phyloP scores from a whole-genome alignment of 1,140 invertebrate genomes.

The Pomacea maculata region DNA sequence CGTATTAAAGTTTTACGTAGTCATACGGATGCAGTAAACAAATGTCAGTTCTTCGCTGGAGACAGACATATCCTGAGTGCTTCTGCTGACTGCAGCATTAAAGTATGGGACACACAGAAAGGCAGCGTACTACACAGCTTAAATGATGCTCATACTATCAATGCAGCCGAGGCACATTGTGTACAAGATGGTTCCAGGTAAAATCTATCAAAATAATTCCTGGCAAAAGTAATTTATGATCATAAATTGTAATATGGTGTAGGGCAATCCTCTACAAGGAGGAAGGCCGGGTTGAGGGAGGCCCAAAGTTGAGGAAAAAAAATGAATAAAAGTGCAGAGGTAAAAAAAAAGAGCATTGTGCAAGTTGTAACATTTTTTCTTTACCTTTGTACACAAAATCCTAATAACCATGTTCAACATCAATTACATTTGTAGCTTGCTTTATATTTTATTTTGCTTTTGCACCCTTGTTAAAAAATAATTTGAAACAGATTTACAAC shows the following conservation, averaged over 20 bases:
- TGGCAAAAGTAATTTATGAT: background rate
- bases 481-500: too few species aligned
- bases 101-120: constrained; percentile 53
- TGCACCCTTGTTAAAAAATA: too few species aligned
- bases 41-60: constrained; percentile 54
- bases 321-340: too few species aligned
- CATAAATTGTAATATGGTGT: background rate
- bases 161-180: constrained; percentile 44
- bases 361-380: too few species aligned
- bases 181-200: constrained; percentile 43
- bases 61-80: constrained; percentile 51
- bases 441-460: too few species aligned
- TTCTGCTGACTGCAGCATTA: constrained; percentile 55
- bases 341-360: too few species aligned
- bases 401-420: too few species aligned
- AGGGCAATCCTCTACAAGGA: too few species aligned
- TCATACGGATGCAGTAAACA: constrained; percentile 56
- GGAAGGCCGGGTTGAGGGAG: too few species aligned
- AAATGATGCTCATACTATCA: constrained; percentile 37
- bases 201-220: background rate
- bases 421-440: too few species aligned
- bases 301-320: too few species aligned
- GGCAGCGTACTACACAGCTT: constrained; percentile 44
- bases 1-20: constrained; percentile 54
- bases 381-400: too few species aligned